Evolutionary conservation across 2,797 vertebrate genomes (phyloP), one percentile per base, ranked within the genome.

Genomic region (Eremophila alpestris): DNA sequence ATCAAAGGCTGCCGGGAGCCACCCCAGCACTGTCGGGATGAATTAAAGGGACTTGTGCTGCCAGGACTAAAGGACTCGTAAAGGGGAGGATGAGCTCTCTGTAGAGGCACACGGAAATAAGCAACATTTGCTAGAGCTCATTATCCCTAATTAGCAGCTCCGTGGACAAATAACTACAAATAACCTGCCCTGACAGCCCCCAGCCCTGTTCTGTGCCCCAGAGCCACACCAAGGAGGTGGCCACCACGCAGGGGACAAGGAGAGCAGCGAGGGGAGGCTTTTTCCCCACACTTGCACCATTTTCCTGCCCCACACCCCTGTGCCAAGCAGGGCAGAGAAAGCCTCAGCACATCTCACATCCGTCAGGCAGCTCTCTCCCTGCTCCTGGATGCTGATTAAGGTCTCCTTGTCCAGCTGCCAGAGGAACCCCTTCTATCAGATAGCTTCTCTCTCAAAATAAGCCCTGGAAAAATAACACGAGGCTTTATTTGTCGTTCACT

Each of bases 401-500:
- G 80, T 55, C 81, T 30, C 87, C 68, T 81, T 91, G 87, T 75
- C 75, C 83, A 58, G 81, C 77, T 92, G 91, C 90, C 93, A 94
- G 40, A 88, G 94, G 92, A 84, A 69, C 65, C 69, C 89, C 93
- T 91, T 85, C 46, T 82, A 96, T 80, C 76, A 96, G 83, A 89
- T 83, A 91, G 79, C 78, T 90, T 96, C 92, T 83, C 96, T 93
- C 89, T 94, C 83, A 95, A 94, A 96, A 96, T 92, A 95, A 87
- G 70, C 77, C 79, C 85, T 92, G 92, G 86, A 93, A 96, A 96
- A 93, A 92, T 73, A 93, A 43, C 83, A 90, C 24, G 38, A 48
- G 83, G 80, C 73, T 96, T 96, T 95, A 96, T 97, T 97, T 97
- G 92, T 95, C 84, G 78, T 86, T 95, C 21, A 30, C 74, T 94